These are phyloP conservation scores for Pogonocichla stellata DNA, from an alignment of 2,113 vertebrate species.

Conservation along the genomic window DNA sequence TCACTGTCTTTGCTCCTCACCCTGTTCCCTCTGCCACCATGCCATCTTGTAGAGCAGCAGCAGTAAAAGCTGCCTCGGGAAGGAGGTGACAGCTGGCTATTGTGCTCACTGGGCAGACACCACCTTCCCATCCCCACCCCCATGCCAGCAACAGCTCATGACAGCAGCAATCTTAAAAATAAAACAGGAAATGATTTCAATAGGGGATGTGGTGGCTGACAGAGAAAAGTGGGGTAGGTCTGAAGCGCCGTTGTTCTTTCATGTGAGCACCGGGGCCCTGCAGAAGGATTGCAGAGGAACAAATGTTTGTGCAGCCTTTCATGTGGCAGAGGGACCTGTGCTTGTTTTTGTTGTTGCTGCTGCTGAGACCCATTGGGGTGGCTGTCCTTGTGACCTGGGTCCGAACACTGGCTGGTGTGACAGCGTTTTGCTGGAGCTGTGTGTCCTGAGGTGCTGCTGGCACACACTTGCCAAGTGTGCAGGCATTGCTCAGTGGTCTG, in stretches of 20 bases:
- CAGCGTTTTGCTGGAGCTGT: neutral
- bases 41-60: fast-evolving
- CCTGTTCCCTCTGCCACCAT: fast-evolving
- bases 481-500: neutral
- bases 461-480: fast-evolving
- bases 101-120: neutral
- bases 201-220: constrained; percentile 49
- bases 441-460: fast-evolving
- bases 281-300: neutral
- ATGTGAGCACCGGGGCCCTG: neutral
- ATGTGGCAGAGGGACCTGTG: neutral
- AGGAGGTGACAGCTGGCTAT: neutral
- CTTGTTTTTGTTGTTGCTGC: neutral
- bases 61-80: neutral
- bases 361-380: neutral
- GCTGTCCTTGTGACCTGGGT: neutral
- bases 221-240: constrained; percentile 12
- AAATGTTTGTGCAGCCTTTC: neutral
- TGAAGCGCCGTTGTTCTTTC: neutral
- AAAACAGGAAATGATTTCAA: constrained; percentile 63
- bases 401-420: fast-evolving
- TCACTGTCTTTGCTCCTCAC: fast-evolving
- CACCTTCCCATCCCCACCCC: neutral
- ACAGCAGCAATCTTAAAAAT: constrained; percentile 51
- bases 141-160: neutral